Base-by-base conservation (phyloP, 2,888 invertebrate species). In the Rambutsinella grinnellia region DNA sequence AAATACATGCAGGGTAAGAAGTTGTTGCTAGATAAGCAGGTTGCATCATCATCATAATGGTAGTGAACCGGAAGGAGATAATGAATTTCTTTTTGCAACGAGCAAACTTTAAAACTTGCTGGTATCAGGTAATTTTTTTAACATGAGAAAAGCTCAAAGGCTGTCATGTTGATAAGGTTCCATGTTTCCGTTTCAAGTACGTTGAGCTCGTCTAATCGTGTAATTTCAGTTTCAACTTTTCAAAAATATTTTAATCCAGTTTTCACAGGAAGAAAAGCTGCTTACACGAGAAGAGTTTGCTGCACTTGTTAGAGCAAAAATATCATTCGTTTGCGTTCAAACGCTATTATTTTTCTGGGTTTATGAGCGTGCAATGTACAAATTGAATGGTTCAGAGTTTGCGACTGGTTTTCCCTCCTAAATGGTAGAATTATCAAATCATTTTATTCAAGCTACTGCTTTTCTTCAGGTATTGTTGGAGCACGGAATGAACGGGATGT, bases 11-110 rank as follows among this genome's bases (percentile, higher is more conserved):
- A 36, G 36, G 36, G 36, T 13, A 36, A 13, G 6, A 5, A 36
- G 6, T 36, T 36, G 36, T 36, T 36, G 36, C 36, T 24, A 56
- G 24, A 56, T 21, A 19, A 26, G 21, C 53, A 17, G 27, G 51
- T 28, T 53, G 63, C 53, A 63, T 51, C 53, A 63, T 19, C 63
- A 36, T 36, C 36, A 36, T 36, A 36, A 36, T 36, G 13, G 36
- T 36, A 23, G 8, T 23, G 28, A 63, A 63, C 63, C 63, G 63
- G 63, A 63, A 63, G 63, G 53, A 53, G 63, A 53, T 63, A 63
- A 63, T 63, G 63, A 63, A 63, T 21, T 47, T 60, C 44, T 61
- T 61, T 24, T 36, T 13, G 36, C 36, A 36, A 36, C 36, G 13
- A 36, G 36, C 36, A 36, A 36, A 13, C 6, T 36, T n/a, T n/a